Base-by-base conservation (phyloP, 2,888 invertebrate species). In the Brenthis ino region DNA sequence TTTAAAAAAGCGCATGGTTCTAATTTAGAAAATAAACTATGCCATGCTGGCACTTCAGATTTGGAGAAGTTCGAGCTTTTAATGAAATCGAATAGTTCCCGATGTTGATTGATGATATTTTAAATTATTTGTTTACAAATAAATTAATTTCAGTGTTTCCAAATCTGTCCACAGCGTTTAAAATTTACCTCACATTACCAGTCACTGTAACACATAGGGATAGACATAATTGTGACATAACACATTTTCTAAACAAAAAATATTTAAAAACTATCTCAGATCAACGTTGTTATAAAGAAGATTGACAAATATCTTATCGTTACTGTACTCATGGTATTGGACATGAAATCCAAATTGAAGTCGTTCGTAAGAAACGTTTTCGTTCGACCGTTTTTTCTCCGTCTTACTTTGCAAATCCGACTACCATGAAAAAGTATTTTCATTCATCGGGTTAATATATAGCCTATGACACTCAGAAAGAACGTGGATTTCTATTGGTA, bases 31-130 rank as follows among this genome's bases (percentile, higher is more conserved):
- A 47, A 58, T 20, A 47, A 58, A 58, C 20, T 48, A 3, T 20
- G 20, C 57, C 47, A 48, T 58, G 58, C 48, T 47, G 47, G 12
- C 58, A 24, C 58, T 58, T 58, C 58, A 20, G 47, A 58, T 58
- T 0, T 47, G 20, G 58, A 58, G 4, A 43, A 58, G 20, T 47
- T 57, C 5, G 43, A 57, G 43, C 57, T 57, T 43, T 43, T 43
- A 57, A 57, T 57, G 57, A 57, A 57, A 57, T 57, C 16, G 57
- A 57, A 57, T 57, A 47, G 43, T 57, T 57, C 47, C 43, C 43
- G 43, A 16, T 20, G 28, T 57, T 24, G 2, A 24, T 24, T 24
- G 24, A 24, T 24, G 24, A 24, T 24, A 24, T 24, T 24, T 24
- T 24, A 24, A 24, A 24, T 3, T 24, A 24, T 24, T 24, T 24